These are phyloP conservation scores for Tachysurus vachellii DNA, from an alignment of 2,113 vertebrate species.

Conservation along the genomic window DNA sequence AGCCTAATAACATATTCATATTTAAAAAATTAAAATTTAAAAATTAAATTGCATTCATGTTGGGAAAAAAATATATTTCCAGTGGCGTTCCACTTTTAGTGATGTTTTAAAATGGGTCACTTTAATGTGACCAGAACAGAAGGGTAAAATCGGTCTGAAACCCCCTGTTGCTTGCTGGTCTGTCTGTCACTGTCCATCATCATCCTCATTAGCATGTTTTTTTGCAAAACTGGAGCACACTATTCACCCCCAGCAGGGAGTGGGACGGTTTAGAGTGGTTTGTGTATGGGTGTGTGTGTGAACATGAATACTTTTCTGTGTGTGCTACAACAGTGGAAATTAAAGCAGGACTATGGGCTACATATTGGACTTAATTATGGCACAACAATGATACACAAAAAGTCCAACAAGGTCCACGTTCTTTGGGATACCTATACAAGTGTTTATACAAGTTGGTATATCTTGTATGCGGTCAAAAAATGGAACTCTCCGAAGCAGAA, in stretches of 20 bases:
- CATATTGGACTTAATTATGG: neutral
- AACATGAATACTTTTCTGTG: neutral
- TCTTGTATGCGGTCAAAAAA: neutral
- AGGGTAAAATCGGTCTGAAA: constrained; percentile 46
- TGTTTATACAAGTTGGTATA: neutral
- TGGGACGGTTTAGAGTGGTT: constrained; percentile 53
- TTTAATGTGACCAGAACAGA: neutral
- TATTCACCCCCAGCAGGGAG: constrained; percentile 59
- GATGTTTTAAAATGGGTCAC: neutral
- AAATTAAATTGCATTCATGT: neutral
- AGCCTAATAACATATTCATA: neutral
- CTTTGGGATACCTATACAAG: neutral
- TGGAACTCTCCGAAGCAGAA: neutral
- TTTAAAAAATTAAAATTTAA: no score
- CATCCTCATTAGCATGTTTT: constrained; percentile 72
- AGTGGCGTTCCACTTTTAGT: neutral
- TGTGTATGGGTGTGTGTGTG: constrained; percentile 30
- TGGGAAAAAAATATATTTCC: neutral
- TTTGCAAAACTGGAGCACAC: constrained; percentile 65
- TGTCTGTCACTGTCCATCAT: constrained; percentile 74
- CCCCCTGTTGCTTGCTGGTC: constrained; percentile 64
- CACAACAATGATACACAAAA: neutral
- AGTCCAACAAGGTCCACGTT: neutral
- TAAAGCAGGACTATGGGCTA: neutral
- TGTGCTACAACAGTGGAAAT: neutral